Evolutionary conservation across 1,140 invertebrate species (phyloP).

Genomic region (Eriocheir sinensis): DNA sequence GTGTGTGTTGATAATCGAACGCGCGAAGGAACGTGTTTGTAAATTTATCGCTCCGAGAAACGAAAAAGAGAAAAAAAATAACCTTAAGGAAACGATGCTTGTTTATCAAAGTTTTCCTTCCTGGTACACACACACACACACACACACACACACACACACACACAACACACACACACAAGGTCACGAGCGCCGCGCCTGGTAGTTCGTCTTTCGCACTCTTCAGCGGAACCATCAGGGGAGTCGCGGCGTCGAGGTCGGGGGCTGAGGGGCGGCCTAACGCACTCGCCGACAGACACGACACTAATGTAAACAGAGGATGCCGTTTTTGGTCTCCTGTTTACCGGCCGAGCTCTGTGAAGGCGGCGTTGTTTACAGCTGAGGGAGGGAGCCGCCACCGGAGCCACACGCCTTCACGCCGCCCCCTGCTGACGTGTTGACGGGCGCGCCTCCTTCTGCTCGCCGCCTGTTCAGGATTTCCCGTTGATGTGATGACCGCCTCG

Average conservation of each 20-base stretch:
- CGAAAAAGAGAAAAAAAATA: no score
- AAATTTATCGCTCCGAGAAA: neutral
- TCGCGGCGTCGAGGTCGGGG: neutral
- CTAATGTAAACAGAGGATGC: constrained; percentile 54
- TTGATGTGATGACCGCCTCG: neutral
- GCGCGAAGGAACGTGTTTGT: constrained; percentile 1
- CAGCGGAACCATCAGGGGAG: neutral
- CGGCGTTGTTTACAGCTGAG: constrained; percentile 39
- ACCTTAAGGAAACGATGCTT: neutral
- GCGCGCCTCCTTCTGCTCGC: neutral
- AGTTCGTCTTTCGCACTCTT: neutral
- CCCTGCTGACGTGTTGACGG: neutral
- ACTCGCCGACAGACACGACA: constrained; percentile 41
- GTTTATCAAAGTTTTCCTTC: constrained; percentile 1
- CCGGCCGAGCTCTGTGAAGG: constrained; percentile 33
- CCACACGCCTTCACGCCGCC: neutral
- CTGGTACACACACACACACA: constrained; percentile 34
- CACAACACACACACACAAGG: neutral
- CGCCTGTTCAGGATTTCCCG: neutral
- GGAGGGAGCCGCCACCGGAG: neutral
- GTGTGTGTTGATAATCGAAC: neutral
- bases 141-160: constrained; percentile 45
- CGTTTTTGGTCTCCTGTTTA: constrained; percentile 57
- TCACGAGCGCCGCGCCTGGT: neutral
- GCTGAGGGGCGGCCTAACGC: neutral